These are phyloP conservation scores for Chrysaora quinquecirrha DNA, from an alignment of 30 jellyfish, hydroid and myxozoan genomes.

Conservation along the genomic window DNA sequence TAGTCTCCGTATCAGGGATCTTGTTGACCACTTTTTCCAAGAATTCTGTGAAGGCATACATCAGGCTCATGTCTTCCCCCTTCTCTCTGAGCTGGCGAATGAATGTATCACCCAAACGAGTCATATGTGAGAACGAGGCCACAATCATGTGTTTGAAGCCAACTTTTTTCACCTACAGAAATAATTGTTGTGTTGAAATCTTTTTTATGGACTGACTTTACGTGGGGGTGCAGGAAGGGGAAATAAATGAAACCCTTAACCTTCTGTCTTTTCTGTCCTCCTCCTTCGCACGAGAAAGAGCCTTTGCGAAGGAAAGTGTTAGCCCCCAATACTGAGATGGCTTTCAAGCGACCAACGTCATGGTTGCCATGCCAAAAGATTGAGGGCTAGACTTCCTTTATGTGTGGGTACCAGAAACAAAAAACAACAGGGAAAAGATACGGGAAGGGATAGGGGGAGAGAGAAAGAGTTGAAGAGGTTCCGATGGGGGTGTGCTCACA, in stretches of 20 bases:
- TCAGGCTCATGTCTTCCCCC: slow-evolving; percentile 69
- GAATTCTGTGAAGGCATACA: slow-evolving; percentile 72
- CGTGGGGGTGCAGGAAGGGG: neutral
- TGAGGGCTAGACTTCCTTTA: no score
- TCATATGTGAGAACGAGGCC: slow-evolving; percentile 81
- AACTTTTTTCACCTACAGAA: slow-evolving; percentile 60
- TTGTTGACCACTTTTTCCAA: slow-evolving; percentile 52
- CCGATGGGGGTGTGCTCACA: no score
- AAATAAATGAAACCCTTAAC: neutral
- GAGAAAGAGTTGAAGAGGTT: no score
- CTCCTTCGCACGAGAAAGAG: neutral
- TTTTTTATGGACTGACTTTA: neutral
- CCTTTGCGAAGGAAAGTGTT: neutral
- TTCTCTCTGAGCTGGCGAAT: slow-evolving; percentile 63
- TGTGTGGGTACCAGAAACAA: no score
- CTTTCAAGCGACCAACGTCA: neutral
- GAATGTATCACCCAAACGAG: slow-evolving; percentile 84
- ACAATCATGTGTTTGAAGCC: slow-evolving; percentile 80
- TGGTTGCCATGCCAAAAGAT: no score
- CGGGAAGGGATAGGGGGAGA: no score
- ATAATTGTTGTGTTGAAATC: neutral
- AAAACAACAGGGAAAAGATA: no score
- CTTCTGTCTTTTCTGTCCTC: neutral
- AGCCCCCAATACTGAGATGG: neutral
- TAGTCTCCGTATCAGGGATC: slow-evolving; percentile 56